phyloP scores from a whole-genome alignment of 2,888 invertebrate genomes.

The Acronicta psi region DNA sequence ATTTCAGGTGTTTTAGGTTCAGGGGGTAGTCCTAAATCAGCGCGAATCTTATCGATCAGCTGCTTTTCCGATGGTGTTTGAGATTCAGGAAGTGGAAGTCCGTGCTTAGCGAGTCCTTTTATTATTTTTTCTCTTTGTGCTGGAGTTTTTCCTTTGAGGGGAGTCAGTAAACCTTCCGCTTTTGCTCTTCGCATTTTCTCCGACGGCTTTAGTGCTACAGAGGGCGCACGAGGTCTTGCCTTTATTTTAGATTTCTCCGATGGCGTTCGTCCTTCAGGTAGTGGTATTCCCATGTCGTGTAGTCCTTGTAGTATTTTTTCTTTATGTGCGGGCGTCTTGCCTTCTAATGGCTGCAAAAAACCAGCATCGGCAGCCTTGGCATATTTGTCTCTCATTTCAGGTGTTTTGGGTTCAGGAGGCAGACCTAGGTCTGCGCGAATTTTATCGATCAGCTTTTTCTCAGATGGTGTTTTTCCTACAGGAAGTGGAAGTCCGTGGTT shows the following conservation, averaged over 20 bases:
- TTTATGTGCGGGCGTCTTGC: conserved; percentile 18
- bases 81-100: conserved; percentile 57
- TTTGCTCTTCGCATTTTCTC: conserved; percentile 15
- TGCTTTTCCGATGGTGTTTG: conserved; percentile 56
- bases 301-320: conserved; percentile 11
- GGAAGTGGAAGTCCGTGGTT: conserved; percentile 53
- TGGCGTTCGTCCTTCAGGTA: conserved; percentile 27
- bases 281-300: conserved; percentile 20
- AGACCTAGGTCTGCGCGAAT: conserved; percentile 46
- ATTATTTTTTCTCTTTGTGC: conserved; percentile 57
- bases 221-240: background rate
- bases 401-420: conserved; percentile 21
- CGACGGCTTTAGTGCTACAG: background rate
- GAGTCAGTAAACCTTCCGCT: conserved; percentile 34
- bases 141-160: conserved; percentile 51
- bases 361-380: conserved; percentile 17
- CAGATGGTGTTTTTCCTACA: conserved; percentile 38
- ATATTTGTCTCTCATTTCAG: conserved; percentile 14
- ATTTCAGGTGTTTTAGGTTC: conserved; percentile 41
- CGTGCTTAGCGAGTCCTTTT: conserved; percentile 43
- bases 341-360: conserved; percentile 21
- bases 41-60: conserved; percentile 43
- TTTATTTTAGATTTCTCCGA: conserved; percentile 30
- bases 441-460: conserved; percentile 49
- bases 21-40: conserved; percentile 53